Evolutionary conservation across 1,140 invertebrate genomes (phyloP).

Genomic region (Saccostrea echinata): DNA sequence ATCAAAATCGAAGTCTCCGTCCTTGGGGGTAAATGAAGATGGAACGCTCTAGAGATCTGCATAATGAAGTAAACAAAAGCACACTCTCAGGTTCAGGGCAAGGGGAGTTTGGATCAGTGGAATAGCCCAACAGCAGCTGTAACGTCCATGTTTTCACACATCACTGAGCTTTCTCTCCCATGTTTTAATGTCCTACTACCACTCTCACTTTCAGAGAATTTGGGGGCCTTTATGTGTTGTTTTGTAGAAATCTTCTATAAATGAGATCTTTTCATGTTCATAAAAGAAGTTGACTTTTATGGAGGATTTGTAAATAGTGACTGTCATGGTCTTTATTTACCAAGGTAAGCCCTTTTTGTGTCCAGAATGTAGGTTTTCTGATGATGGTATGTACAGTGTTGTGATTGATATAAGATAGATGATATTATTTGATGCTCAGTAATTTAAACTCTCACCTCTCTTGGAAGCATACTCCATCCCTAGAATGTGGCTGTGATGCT

Average conservation of each 20-base stretch:
- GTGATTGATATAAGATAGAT: too few species aligned
- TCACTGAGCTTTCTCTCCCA: neutral
- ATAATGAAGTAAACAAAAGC: conserved; percentile 30
- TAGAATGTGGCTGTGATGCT: too few species aligned
- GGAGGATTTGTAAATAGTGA: neutral
- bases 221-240: neutral
- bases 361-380: neutral
- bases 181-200: neutral
- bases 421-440: too few species aligned
- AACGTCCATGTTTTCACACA: conserved; percentile 17
- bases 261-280: neutral
- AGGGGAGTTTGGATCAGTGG: neutral
- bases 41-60: neutral
- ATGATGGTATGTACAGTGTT: too few species aligned
- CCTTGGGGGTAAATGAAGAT: conserved; percentile 21
- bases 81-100: neutral
- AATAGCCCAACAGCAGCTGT: conserved; percentile 11
- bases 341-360: neutral
- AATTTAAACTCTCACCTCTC: too few species aligned
- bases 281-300: neutral
- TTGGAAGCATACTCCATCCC: too few species aligned
- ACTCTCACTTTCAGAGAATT: neutral
- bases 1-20: neutral
- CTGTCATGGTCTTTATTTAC: neutral
- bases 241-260: neutral